phyloP scores from a whole-genome alignment of 2,888 invertebrate genomes.

The Metalampra italica region DNA sequence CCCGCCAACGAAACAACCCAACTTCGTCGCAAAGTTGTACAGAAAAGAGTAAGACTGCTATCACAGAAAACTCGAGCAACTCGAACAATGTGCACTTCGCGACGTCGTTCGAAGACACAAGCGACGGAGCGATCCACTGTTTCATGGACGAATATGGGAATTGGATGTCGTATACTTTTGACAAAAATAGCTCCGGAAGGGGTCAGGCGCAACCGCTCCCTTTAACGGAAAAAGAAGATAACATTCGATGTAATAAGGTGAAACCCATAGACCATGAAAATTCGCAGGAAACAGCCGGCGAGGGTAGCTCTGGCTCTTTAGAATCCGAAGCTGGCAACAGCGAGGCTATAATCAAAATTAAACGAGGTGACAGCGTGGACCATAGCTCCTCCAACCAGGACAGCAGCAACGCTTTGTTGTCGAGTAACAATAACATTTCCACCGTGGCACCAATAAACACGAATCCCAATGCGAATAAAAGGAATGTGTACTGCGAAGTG shows the following conservation, averaged over 20 bases:
- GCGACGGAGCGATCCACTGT: conserved; percentile 90
- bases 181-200: conserved; percentile 83
- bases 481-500: conserved; percentile 30
- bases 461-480: conserved; percentile 48
- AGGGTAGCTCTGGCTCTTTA: conserved; percentile 71
- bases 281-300: conserved; percentile 60
- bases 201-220: conserved; percentile 63
- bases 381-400: conserved; percentile 73
- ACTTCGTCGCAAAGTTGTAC: conserved; percentile 39
- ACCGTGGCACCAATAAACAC: conserved; percentile 67
- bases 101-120: conserved; percentile 88
- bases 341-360: conserved; percentile 54
- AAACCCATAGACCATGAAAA: conserved; percentile 56
- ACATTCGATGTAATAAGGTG: conserved; percentile 37
- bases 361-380: conserved; percentile 63
- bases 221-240: conserved; percentile 54
- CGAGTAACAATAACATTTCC: conserved; percentile 68
- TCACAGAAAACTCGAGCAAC: conserved; percentile 44
- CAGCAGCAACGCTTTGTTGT: conserved; percentile 69
- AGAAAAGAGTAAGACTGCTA: conserved; percentile 49
- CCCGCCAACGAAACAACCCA: conserved; percentile 67
- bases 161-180: conserved; percentile 91
- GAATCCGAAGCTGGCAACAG: conserved; percentile 67
- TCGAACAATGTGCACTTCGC: conserved; percentile 81
- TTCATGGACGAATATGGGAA: conserved; percentile 92